phyloP scores from a whole-genome alignment of 2,797 vertebrate genomes.

The Pseudomugil tenellus region DNA sequence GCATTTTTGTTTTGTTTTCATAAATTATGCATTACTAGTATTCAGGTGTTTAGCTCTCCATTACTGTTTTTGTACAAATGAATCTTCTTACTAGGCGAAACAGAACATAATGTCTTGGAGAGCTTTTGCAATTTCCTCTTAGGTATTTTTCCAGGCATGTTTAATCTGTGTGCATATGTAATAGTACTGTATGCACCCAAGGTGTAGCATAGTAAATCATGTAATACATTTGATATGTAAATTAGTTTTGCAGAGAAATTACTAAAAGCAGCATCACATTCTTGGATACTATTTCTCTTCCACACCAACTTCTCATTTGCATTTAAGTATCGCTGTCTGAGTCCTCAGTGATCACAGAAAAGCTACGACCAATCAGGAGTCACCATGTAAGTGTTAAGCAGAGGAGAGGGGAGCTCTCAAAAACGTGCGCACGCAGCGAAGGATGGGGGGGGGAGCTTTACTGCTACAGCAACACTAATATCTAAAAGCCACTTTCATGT shows the following conservation, averaged over 20 bases:
- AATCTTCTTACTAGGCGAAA: neutral
- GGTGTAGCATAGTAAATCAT: neutral
- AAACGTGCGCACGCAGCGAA: slow-evolving; percentile 4
- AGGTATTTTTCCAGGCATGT: neutral
- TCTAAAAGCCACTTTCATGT: slow-evolving; percentile 45
- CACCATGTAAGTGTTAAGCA: slow-evolving; percentile 15
- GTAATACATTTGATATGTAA: neutral
- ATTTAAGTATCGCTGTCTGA: slow-evolving; percentile 5
- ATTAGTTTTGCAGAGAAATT: neutral
- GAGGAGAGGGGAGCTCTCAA: neutral
- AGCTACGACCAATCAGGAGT: neutral
- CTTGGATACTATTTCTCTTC: neutral
- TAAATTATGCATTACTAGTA: neutral
- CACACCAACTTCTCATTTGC: neutral
- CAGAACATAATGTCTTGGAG: slow-evolving; percentile 22
- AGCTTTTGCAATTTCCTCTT: slow-evolving; percentile 24
- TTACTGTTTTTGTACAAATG: neutral
- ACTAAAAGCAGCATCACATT: neutral
- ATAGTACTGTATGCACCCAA: neutral
- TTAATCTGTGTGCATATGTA: neutral
- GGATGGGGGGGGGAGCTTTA: slow-evolving; percentile 8
- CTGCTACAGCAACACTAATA: slow-evolving; percentile 21
- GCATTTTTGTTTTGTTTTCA: neutral
- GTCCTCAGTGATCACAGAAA: slow-evolving; percentile 2
- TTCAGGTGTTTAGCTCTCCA: slow-evolving; percentile 1